A percentile compares a stretch with the other conserved stretches of the same genome.
These are phyloP conservation scores for Tiliacea citrago DNA, from an alignment of 2,888 invertebrate genomes.

Conservation along the genomic window DNA sequence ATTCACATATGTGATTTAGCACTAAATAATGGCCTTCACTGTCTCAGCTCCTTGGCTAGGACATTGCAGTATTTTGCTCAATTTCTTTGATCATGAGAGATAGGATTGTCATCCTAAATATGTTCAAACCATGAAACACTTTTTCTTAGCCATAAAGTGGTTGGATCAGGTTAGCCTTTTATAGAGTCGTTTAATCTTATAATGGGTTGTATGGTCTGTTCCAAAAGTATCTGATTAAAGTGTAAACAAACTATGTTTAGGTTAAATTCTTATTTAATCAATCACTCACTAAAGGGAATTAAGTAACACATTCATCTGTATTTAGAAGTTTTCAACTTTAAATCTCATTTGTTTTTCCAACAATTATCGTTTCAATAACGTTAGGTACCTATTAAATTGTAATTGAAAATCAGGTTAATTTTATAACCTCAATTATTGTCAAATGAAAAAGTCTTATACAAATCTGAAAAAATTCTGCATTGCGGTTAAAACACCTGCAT, in stretches of 20 bases:
- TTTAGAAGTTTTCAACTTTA: background rate
- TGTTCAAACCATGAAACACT: background rate
- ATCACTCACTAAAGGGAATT: background rate
- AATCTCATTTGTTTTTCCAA: background rate
- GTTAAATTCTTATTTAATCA: background rate
- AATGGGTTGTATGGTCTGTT: too few relatives aligned
- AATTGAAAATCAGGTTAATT: background rate
- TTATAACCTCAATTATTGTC: background rate
- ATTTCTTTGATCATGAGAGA: background rate
- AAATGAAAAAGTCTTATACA: background rate
- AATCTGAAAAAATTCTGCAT: too few relatives aligned
- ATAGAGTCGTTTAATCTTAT: background rate
- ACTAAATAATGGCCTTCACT: too few relatives aligned
- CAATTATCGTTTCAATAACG: background rate
- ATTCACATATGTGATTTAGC: background rate
- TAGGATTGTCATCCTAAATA: background rate
- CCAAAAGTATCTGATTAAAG: too few relatives aligned
- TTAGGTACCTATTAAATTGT: slow-evolving; percentile 4
- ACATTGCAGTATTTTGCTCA: background rate
- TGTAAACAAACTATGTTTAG: background rate
- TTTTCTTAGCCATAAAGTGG: background rate
- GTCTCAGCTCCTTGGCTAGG: background rate
- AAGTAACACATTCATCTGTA: background rate
- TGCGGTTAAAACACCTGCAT: background rate
- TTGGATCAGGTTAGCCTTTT: background rate